Base-by-base conservation (phyloP, 2,797 vertebrate species). In the Coilia nasus region DNA sequence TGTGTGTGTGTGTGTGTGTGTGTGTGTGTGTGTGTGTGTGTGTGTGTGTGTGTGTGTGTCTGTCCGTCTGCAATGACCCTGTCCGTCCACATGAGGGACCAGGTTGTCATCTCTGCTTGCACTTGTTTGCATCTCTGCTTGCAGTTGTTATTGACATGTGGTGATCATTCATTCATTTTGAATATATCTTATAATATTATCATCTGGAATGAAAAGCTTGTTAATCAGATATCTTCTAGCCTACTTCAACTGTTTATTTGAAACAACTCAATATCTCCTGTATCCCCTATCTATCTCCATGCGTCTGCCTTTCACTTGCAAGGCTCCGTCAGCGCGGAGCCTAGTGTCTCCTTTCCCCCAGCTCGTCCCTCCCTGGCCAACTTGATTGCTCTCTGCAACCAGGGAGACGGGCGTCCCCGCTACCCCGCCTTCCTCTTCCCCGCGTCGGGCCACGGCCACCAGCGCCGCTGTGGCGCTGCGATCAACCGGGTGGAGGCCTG, bases 401-500 rank as follows among this genome's bases (percentile, higher is more conserved):
- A 89, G 0, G 87, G 91, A 80, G 59, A 85, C 0, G 67, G 88
- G 21, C 93, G 93, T 28, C 91, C 88, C 57, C 90, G 92, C 71
- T 95, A 93, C 85, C 87, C 78, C 0, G 0, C 46, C 7, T 86
- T 84, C 86, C 90, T 87, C 89, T 94, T 94, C 82, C 91, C 92
- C 0, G 0, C 2, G 0, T 89, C 89, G 0, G 82, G 92, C n/a
- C 21, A 1, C 14, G 91, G 92, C 81, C 90, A 93, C 82, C 91
- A 89, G 5, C 89, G 83, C 1, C 92, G 92, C 0, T 86, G 89
- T 35, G 94, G 92, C 78, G 84, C 85, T 0, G 89, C 93, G 86
- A 84, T 95, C 67, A 94, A 95, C 89, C 88, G 90, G 0, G 21
- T 95, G 60, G 94, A 95, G 91, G 89, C 86, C 0, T 94, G 92